phyloP scores from a whole-genome alignment of 2,888 invertebrate species.

The Gerris lacustris region DNA sequence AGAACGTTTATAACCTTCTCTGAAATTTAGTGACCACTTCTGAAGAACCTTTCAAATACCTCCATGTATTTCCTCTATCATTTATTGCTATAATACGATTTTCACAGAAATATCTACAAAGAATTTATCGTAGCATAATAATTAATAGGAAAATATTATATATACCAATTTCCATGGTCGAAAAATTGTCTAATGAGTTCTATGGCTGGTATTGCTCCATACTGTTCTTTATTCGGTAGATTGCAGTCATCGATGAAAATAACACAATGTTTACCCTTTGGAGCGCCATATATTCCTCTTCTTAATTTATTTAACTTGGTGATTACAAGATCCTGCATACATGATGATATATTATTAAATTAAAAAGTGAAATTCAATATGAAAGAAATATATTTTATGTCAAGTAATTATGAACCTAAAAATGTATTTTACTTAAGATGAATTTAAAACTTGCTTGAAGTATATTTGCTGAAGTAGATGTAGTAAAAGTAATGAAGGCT shows the following conservation, averaged over 20 bases:
- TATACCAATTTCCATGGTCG: conserved; percentile 70
- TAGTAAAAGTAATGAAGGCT: conserved; percentile 70
- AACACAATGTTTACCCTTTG: conserved; percentile 55
- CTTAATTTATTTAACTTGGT: conserved; percentile 56
- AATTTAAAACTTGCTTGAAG: conserved; percentile 48
- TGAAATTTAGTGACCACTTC: no score
- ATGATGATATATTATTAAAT: neutral
- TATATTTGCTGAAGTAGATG: conserved; percentile 67
- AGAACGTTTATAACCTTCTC: no score
- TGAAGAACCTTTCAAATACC: no score
- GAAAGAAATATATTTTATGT: neutral
- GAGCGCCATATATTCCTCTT: conserved; percentile 63
- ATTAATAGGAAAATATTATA: no score
- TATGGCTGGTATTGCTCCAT: conserved; percentile 75
- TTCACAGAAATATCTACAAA: no score
- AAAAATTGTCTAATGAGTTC: conserved; percentile 70
- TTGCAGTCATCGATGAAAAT: conserved; percentile 82
- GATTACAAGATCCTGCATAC: conserved; percentile 56
- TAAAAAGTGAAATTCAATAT: neutral
- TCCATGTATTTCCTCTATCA: no score
- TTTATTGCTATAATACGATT: no score
- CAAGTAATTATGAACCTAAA: no score
- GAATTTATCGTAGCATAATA: no score
- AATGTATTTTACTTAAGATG: no score
- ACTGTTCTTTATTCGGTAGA: conserved; percentile 71